These are phyloP conservation scores for Heliconius aoede DNA, from an alignment of 2,888 invertebrate genomes.

Conservation along the genomic window DNA sequence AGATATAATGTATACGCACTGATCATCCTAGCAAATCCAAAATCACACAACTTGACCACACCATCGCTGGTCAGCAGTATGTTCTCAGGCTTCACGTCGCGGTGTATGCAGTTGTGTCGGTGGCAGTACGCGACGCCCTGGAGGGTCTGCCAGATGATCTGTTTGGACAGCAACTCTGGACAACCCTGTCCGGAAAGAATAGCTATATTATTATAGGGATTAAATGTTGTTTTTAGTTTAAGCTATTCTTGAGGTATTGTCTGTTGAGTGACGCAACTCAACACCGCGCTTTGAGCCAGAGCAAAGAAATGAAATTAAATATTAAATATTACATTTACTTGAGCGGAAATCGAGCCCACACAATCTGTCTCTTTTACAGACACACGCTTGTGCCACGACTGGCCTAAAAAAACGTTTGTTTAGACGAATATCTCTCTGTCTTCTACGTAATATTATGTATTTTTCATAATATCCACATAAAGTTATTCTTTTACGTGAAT, in stretches of 20 bases:
- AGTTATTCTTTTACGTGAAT: too few species aligned
- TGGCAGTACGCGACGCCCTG: slow-evolving; percentile 98
- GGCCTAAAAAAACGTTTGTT: too few species aligned
- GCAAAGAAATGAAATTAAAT: not conserved
- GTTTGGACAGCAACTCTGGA: slow-evolving; percentile 94
- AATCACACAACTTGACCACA: slow-evolving; percentile 98
- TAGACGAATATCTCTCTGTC: too few species aligned
- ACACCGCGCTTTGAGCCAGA: not conserved
- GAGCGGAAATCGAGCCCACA: not conserved
- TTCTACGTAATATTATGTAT: too few species aligned
- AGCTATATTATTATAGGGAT: too few species aligned
- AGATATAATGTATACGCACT: slow-evolving; percentile 79
- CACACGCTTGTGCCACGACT: too few species aligned
- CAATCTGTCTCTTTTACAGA: not conserved
- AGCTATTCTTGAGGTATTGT: not conserved
- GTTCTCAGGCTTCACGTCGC: slow-evolving; percentile 99
- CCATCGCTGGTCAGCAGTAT: slow-evolving; percentile 96
- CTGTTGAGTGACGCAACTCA: not conserved
- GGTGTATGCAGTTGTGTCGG: slow-evolving; percentile 96
- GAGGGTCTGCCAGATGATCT: slow-evolving; percentile 97
- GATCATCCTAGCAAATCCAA: slow-evolving; percentile 98
- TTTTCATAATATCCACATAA: too few species aligned
- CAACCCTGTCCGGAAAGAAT: slow-evolving; percentile 85
- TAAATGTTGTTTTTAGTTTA: too few species aligned
- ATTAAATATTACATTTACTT: not conserved